A percentile compares a stretch with the other conserved stretches of the same genome.
These are phyloP conservation scores for Aphidius gifuensis DNA, from an alignment of 1,140 invertebrate genomes.

Conservation along the genomic window DNA sequence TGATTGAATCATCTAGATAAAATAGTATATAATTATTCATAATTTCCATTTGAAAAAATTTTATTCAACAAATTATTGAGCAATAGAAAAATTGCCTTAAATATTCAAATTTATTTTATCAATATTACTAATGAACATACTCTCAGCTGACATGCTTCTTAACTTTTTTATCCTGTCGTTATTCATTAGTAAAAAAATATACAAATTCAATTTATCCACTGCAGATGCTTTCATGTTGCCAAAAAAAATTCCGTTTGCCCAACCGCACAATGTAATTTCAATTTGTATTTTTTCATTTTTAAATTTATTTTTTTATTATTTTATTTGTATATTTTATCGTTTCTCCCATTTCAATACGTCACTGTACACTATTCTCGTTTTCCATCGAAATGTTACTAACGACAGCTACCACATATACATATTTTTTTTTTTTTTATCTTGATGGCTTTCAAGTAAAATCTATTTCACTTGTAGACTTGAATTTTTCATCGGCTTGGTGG, in stretches of 20 bases:
- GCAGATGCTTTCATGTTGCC: constrained; percentile 16
- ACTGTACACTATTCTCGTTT: constrained; percentile 11
- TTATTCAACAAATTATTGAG: no score
- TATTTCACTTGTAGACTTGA: constrained; percentile 12
- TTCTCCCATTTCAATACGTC: neutral
- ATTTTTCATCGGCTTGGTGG: constrained; percentile 12
- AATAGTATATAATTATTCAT: no score
- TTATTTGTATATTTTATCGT: neutral
- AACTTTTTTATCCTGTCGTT: neutral
- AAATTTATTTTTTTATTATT: constrained; percentile 1
- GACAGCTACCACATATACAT: neutral
- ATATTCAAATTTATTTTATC: no score
- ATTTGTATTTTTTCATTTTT: neutral
- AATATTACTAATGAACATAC: no score
- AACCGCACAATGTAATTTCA: neutral
- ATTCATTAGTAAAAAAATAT: constrained; percentile 5
- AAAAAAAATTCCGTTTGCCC: constrained; percentile 10
- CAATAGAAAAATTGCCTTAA: no score
- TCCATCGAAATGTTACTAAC: constrained; percentile 18
- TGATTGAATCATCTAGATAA: no score
- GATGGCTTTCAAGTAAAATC: neutral
- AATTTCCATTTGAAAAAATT: no score
- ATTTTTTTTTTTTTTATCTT: neutral
- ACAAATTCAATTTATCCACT: constrained; percentile 8
- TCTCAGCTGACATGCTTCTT: neutral